Conservation (phyloP, 23 tunicate genomes). For the Oikopleura dioica region DNA sequence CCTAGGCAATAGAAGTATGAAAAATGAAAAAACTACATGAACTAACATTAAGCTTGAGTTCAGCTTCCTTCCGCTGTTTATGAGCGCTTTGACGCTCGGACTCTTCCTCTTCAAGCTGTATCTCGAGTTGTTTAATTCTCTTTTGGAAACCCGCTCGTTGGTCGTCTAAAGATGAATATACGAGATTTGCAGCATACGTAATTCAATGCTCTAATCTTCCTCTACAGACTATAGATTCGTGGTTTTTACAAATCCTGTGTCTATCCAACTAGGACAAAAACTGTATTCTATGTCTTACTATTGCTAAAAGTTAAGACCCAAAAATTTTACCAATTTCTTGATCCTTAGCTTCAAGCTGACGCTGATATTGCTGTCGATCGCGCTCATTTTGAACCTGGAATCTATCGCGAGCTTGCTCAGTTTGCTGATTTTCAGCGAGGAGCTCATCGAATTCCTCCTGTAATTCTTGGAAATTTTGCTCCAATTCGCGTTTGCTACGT, state of each 20-base stretch:
- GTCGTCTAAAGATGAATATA: background rate
- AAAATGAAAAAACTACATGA: too few species aligned
- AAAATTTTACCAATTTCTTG: conserved; percentile 50
- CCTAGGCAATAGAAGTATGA: too few species aligned
- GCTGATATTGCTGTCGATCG: conserved; percentile 31
- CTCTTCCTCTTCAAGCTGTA: conserved; percentile 63
- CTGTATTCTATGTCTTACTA: background rate
- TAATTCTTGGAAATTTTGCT: conserved; percentile 43
- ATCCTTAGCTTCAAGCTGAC: conserved; percentile 50
- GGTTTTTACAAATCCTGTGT: background rate
- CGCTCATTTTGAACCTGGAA: conserved; percentile 57
- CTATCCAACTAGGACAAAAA: background rate
- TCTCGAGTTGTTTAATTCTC: conserved; percentile 52
- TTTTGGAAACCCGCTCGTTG: background rate
- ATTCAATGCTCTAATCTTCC: background rate
- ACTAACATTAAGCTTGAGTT: too few species aligned
- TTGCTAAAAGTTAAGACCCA: background rate
- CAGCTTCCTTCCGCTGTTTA: background rate
- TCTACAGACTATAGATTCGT: background rate
- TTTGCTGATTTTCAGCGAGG: conserved; percentile 23
- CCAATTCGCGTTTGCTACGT: conserved; percentile 47
- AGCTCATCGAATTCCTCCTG: conserved; percentile 87
- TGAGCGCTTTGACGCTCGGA: conserved; percentile 24
- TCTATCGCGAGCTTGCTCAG: conserved; percentile 64
- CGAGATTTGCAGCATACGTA: background rate